These are phyloP conservation scores for Dipodomys spectabilis DNA, from an alignment of 2,113 vertebrate genomes.

Conservation along the genomic window DNA sequence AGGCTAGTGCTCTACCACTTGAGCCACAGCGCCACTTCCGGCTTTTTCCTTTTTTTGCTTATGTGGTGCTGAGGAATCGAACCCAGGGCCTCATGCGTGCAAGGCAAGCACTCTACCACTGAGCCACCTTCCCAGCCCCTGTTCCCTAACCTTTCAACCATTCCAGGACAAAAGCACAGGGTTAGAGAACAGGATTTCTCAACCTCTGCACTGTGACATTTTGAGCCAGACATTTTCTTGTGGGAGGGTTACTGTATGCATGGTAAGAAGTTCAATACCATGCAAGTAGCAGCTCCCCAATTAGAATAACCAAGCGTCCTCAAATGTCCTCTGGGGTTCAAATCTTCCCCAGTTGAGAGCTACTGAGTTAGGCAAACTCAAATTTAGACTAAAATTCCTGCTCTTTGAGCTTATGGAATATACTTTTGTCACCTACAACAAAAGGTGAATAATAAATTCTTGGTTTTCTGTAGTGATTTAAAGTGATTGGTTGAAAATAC, in stretches of 20 bases:
- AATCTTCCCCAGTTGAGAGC: neutral
- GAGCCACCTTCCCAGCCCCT: too few relatives aligned
- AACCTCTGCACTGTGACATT: constrained; percentile 34
- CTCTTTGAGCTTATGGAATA: constrained; percentile 15
- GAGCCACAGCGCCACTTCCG: too few relatives aligned
- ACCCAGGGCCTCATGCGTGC: too few relatives aligned
- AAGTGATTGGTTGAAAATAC: constrained; percentile 28
- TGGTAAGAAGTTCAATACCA: neutral
- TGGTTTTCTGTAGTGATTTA: neutral
- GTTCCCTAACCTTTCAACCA: neutral
- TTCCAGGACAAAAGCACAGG: constrained; percentile 13
- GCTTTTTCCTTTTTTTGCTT: too few relatives aligned
- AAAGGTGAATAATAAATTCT: constrained; percentile 1
- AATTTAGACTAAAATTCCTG: constrained; percentile 26
- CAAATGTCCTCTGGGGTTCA: neutral
- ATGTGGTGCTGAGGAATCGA: too few relatives aligned
- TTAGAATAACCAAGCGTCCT: neutral
- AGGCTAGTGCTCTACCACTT: too few relatives aligned
- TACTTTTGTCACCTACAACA: constrained; percentile 48
- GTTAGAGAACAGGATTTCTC: constrained; percentile 29
- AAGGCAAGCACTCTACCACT: too few relatives aligned
- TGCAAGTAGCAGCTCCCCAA: neutral
- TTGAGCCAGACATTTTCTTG: constrained; percentile 20
- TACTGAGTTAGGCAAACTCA: constrained; percentile 17
- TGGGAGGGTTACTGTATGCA: neutral